Conservation (phyloP, 2,797 vertebrate genomes). For the Tarsius wallacei region DNA sequence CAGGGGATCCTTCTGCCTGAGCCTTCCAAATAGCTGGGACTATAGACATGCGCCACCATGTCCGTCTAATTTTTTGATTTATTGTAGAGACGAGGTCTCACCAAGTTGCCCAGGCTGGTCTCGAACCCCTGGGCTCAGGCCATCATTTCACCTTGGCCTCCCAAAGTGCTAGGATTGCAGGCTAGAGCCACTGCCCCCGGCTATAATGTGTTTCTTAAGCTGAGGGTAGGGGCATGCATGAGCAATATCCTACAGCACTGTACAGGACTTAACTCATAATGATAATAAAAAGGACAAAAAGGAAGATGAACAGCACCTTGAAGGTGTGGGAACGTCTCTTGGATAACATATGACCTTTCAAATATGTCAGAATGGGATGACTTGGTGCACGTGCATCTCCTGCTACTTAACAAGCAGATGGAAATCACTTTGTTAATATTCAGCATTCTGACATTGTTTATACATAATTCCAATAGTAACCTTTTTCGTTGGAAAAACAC, state of each 20-base stretch:
- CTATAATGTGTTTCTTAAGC: not conserved
- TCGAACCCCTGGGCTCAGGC: no score
- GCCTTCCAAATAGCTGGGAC: no score
- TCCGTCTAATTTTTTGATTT: no score
- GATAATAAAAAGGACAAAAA: constrained; percentile 7
- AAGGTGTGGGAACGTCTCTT: not conserved
- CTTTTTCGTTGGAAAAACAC: constrained; percentile 82
- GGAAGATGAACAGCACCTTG: not conserved
- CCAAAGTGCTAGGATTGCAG: no score
- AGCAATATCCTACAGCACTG: not conserved
- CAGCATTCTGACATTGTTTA: constrained; percentile 62
- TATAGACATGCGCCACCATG: no score
- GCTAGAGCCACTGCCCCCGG: no score
- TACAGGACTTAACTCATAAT: not conserved
- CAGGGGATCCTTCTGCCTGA: no score
- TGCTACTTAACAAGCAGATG: constrained; percentile 64
- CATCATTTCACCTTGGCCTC: no score
- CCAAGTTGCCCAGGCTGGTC: no score
- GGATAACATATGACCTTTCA: constrained; percentile 62
- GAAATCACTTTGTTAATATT: constrained; percentile 81
- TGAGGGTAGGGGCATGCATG: not conserved
- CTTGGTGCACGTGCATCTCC: not conserved
- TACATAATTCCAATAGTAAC: constrained; percentile 84
- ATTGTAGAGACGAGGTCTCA: no score
- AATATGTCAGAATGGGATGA: constrained; percentile 15